phyloP scores from a whole-genome alignment of 2,113 vertebrate species.

The Helogale parvula region DNA sequence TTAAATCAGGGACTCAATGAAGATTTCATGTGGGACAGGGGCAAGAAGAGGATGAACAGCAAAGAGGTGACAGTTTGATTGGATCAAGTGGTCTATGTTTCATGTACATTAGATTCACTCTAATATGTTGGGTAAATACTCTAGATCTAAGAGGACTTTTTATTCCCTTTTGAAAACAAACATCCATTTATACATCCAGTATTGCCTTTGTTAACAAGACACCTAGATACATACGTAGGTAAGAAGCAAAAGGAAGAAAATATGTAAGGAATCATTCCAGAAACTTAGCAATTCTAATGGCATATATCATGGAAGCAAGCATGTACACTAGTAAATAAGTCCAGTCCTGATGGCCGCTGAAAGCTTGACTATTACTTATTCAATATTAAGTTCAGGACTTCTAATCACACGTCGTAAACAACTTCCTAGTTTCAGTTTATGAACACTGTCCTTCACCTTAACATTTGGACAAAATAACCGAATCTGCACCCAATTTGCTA shows the following conservation, averaged over 20 bases:
- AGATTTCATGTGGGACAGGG: neutral
- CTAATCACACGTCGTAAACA: neutral
- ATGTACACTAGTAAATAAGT: neutral
- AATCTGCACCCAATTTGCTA: neutral
- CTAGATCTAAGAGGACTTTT: neutral
- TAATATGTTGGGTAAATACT: neutral
- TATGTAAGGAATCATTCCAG: neutral
- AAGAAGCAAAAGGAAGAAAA: conserved; percentile 1
- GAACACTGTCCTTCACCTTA: neutral
- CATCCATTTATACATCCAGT: neutral
- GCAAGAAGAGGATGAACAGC: neutral
- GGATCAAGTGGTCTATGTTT: neutral
- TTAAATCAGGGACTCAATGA: neutral
- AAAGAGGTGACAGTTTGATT: neutral
- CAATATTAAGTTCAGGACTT: neutral
- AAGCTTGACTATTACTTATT: neutral
- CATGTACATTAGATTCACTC: neutral
- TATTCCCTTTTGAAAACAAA: conserved; percentile 14
- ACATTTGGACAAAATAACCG: neutral
- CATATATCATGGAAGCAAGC: neutral
- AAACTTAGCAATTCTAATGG: neutral
- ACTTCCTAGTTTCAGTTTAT: neutral
- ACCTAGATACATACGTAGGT: neutral
- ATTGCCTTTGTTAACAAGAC: neutral
- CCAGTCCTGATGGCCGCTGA: neutral